Conservation (phyloP, 1,140 invertebrate genomes). For the Hesperophylax magnus region DNA sequence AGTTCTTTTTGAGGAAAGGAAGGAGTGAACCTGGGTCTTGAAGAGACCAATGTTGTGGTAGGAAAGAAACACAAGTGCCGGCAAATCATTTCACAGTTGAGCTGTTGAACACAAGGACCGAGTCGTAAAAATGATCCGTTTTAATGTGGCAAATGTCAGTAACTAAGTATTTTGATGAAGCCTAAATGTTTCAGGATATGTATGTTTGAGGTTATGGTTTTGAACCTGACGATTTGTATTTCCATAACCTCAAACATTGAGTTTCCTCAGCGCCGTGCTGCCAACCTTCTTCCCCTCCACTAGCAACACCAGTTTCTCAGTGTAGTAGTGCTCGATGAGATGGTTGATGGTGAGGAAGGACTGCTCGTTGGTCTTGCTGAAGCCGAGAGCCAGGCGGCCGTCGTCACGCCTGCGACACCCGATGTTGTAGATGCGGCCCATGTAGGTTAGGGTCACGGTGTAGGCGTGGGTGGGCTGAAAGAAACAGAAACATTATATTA, state of each 20-base stretch:
- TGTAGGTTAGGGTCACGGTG: conserved; percentile 64
- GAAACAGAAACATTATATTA: not conserved
- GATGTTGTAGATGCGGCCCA: conserved; percentile 66
- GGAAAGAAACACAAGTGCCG: no score
- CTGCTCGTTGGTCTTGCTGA: conserved; percentile 62
- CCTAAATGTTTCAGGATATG: no score
- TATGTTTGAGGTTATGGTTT: no score
- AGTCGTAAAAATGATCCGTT: no score
- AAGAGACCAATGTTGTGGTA: no score
- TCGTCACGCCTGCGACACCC: conserved; percentile 64
- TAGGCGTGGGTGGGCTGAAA: conserved; percentile 58
- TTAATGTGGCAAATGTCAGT: no score
- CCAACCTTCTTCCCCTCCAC: conserved; percentile 61
- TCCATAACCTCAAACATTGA: conserved; percentile 28
- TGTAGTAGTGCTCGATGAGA: conserved; percentile 65
- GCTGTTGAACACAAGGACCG: no score
- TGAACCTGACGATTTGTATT: no score
- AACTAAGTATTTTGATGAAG: no score
- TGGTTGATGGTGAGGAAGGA: conserved; percentile 64
- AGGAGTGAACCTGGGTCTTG: no score
- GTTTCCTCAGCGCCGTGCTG: conserved; percentile 48
- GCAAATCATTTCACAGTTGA: no score
- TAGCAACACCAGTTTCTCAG: conserved; percentile 62
- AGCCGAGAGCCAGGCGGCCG: conserved; percentile 65
- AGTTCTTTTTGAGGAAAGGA: no score